Percentiles rank a stretch among this genome's conserved stretches.
These are phyloP conservation scores for Deroplatys truncata DNA, from an alignment of 2,888 invertebrate genomes.

Conservation along the genomic window DNA sequence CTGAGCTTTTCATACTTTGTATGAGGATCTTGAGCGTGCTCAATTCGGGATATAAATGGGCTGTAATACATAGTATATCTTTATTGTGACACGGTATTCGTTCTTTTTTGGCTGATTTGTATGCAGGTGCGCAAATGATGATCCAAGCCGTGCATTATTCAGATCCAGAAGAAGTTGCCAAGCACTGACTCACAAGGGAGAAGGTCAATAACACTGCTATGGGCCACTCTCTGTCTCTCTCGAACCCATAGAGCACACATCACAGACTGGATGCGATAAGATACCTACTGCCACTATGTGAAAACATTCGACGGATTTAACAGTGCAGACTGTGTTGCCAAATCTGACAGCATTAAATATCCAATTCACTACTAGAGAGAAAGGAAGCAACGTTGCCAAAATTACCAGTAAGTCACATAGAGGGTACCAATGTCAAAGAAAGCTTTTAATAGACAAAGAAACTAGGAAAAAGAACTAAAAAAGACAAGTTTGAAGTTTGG, in stretches of 20 bases:
- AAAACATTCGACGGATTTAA: background rate
- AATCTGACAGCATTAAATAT: background rate
- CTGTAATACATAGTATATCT: background rate
- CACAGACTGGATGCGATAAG: background rate
- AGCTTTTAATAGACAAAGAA: no score
- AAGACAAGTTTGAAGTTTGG: no score
- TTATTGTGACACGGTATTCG: background rate
- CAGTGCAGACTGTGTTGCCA: background rate
- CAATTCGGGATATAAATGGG: background rate
- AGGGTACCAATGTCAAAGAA: no score
- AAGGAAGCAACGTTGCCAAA: no score
- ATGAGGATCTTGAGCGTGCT: background rate
- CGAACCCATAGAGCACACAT: background rate
- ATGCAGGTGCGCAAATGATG: background rate
- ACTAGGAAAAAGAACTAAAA: no score
- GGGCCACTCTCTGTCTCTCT: background rate
- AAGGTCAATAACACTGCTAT: background rate
- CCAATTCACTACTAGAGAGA: no score
- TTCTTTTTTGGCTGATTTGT: background rate
- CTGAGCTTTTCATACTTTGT: background rate
- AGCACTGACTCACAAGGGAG: background rate
- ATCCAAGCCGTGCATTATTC: constrained; percentile 1
- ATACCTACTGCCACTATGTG: background rate
- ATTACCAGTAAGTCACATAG: no score
- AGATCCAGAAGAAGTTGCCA: background rate